Evolutionary conservation across 2,113 vertebrate species (phyloP).

Genomic region (Leptobrachium leishanense): DNA sequence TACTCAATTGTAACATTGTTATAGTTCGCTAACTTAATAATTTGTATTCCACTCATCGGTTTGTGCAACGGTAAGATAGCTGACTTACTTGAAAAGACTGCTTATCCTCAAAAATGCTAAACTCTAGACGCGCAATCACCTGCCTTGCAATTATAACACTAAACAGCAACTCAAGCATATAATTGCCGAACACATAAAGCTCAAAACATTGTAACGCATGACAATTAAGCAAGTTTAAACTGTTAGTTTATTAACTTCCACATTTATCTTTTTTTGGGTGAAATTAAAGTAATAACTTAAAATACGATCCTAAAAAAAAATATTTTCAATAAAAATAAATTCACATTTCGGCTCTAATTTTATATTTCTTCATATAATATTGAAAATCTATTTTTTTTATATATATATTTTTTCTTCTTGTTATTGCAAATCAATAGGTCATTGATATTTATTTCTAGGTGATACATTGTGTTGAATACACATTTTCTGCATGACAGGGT

Average conservation of each 20-base stretch:
- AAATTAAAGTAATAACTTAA: not conserved
- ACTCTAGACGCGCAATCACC: constrained; percentile 24
- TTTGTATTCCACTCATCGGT: constrained; percentile 28
- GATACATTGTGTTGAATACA: too few relatives aligned
- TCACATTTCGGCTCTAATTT: not conserved
- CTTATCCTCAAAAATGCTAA: constrained; percentile 28
- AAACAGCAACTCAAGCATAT: constrained; percentile 14
- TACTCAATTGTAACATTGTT: constrained; percentile 35
- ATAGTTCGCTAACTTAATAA: constrained; percentile 17
- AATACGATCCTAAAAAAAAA: not conserved
- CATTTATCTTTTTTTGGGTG: not conserved
- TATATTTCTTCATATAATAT: not conserved
- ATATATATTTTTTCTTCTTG: too few relatives aligned
- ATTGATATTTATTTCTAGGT: too few relatives aligned
- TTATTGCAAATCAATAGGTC: too few relatives aligned
- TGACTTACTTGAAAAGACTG: not conserved
- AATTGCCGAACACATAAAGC: constrained; percentile 35
- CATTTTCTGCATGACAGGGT: too few relatives aligned
- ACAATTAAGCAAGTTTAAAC: constrained; percentile 13
- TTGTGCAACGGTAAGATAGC: not conserved
- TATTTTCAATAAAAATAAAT: too few relatives aligned
- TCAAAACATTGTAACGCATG: constrained; percentile 17
- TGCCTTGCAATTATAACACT: constrained; percentile 8
- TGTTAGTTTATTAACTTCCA: not conserved
- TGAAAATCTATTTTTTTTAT: not conserved